Conservation (phyloP, 2,888 invertebrate genomes). For the Coleophora deauratella region DNA sequence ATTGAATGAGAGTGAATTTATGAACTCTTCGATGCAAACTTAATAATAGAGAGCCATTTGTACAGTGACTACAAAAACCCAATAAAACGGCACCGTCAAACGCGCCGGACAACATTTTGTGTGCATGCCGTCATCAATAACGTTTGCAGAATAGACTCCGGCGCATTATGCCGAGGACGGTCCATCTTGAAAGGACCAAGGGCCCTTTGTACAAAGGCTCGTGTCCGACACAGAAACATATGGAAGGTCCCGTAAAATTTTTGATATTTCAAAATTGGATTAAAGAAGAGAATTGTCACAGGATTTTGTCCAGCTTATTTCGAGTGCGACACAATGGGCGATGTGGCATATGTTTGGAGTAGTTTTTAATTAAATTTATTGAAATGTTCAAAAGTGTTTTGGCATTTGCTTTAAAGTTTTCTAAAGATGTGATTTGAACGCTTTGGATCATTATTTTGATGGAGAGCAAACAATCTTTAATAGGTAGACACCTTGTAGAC, state of each 20-base stretch:
- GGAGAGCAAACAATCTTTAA: too few relatives aligned
- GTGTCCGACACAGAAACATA: constrained; percentile 45
- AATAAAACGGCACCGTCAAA: constrained; percentile 45
- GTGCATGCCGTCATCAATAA: constrained; percentile 59
- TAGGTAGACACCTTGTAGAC: too few relatives aligned
- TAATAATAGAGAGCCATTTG: constrained; percentile 31
- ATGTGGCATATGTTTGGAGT: constrained; percentile 31
- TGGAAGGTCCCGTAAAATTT: constrained; percentile 37
- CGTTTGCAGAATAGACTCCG: constrained; percentile 34
- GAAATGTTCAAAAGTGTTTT: constrained; percentile 41
- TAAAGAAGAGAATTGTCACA: constrained; percentile 40
- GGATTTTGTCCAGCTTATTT: constrained; percentile 49
- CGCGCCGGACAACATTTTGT: constrained; percentile 30
- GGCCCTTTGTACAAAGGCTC: constrained; percentile 44
- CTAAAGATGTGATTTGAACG: too few relatives aligned
- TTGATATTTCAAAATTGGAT: constrained; percentile 65
- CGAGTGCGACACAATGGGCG: constrained; percentile 37
- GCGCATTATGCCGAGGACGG: constrained; percentile 29
- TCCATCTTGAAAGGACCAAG: constrained; percentile 47
- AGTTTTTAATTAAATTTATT: constrained; percentile 41
- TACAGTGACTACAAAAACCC: constrained; percentile 38
- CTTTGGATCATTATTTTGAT: too few relatives aligned
- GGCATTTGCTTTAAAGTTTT: constrained; percentile 24
- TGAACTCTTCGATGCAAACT: constrained; percentile 21
- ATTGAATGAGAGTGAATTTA: constrained; percentile 24